Base-by-base conservation (phyloP, 1,140 invertebrate species). In the Trypoxylus dichotomus region DNA sequence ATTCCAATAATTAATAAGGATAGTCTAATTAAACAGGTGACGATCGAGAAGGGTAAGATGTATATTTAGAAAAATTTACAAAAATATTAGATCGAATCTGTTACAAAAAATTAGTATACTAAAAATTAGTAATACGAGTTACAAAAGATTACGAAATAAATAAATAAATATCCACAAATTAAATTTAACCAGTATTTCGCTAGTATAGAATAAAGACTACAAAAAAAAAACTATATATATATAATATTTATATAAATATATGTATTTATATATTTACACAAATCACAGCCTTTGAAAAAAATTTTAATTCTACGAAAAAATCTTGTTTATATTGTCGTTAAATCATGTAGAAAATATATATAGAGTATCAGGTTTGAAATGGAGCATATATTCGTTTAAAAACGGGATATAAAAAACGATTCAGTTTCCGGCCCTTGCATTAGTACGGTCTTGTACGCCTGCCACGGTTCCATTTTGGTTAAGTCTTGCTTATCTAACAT, bases 401-500 rank as follows among this genome's bases (percentile, higher is more conserved):
- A 73, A 73, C 77, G 27, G 3, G 77, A 78, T 75, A 78, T 73
- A 71, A 78, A 73, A 54, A 78, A 78, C 8, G 73, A 75, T 47
- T 78, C 77, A 3, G 77, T 76, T 71, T 76, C 77, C 15, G 77
- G 77, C 13, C 77, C 77, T 58, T 58, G 54, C 25, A 75, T 74
- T 32, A 63, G 58, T 21, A 78, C 74, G 21, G 73, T 58, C 37
- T 85, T 83, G 77, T 84, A 84, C 37, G 85, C 84, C 32, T 81
- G 79, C 77, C 83, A 77, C 24, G 83, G 81, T 78, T 85, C 83
- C 77, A 85, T 82, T 75, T 81, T 80, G 13, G 83, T 83, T 77
- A 84, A 82, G 80, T 85, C 85, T 10, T 82, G 81, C 37, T 85
- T 83, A 76, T 86, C 84, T 78, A 86, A 80, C 37, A 81, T 83